Evolutionary conservation across 1,140 invertebrate genomes (phyloP), one percentile per base, ranked within the genome.

Genomic region (Diabrotica undecimpunctata): DNA sequence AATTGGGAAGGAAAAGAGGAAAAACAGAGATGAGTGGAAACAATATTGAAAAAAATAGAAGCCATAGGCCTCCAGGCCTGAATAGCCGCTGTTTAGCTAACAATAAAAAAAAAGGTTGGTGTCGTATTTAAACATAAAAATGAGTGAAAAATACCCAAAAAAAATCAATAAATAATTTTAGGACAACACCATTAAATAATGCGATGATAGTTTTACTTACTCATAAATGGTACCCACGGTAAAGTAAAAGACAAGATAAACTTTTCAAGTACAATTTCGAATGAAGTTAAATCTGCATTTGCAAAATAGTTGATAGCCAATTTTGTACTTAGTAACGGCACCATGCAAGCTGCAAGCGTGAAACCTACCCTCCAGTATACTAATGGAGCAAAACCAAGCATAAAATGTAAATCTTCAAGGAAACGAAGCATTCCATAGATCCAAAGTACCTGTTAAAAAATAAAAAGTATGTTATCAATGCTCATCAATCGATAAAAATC

Each of bases 391-490:
- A 50, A 60, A 46, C 58, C 58, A 2, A 60, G 7, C 58, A 60
- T 60, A 35, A 60, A 60, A 6, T 50, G 39, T 14, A 50, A 60
- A 51, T 60, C 58, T 41, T 60, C 58, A 13, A 12, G 10, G 11
- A 60, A 60, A 7, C 35, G 38, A 8, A 60, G 14, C 13, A 60
- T 11, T 8, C 39, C 12, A 36, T 60, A 60, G 41, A 60, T n/a
- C 41, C 25, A 38, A 41, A 58, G 36, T 58, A 58, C 38, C 13
- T 25, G 25, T 25, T 25, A 25, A 25, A 25, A 25, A 25, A 25
- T 25, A 25, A 25, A 25, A 2, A 25, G 25, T 25, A 4, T 1
- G 25, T 25, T 25, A 25, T 2, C 4, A 25, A 25, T 25, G 25
- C 25, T 25, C 25, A 25, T 1, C 1, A 25, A 25, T 2, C 25